A percentile compares a stretch with the other conserved stretches of the same genome.
Conservation (phyloP, 2,113 vertebrate species). For the Falcunculus frontatus region DNA sequence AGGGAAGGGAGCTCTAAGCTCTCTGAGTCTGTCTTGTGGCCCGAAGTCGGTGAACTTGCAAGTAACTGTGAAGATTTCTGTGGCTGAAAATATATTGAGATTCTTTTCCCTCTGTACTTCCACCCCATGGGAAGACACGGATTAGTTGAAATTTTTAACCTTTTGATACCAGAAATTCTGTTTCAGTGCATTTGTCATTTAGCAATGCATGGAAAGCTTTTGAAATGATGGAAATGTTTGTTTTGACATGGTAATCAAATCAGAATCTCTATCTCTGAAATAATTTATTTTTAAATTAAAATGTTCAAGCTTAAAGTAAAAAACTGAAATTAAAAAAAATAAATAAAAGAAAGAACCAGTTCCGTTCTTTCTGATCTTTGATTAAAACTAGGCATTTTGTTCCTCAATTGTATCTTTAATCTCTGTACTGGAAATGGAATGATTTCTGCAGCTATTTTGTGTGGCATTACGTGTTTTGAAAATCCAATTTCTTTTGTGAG, state of each 20-base stretch:
- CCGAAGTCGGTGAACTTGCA: not conserved
- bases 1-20: not conserved
- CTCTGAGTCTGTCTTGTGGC: not conserved
- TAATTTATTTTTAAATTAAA: not conserved
- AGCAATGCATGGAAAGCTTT: not conserved
- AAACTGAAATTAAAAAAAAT: not conserved
- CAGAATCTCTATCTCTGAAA: not conserved
- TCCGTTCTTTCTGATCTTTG: not conserved
- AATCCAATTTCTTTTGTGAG: not conserved
- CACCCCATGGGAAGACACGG: not conserved
- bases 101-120: not conserved
- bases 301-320: not conserved
- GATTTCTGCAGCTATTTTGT: not conserved
- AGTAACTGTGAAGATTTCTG: not conserved
- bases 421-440: not conserved
- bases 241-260: not conserved
- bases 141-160: not conserved
- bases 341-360: not conserved
- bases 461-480: not conserved
- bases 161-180: not conserved
- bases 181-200: not conserved
- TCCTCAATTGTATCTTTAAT: not conserved
- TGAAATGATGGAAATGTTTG: not conserved
- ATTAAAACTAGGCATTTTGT: not conserved
- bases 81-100: not conserved